phyloP scores from a whole-genome alignment of 2,113 vertebrate species.

The Oreotrochilus melanogaster region DNA sequence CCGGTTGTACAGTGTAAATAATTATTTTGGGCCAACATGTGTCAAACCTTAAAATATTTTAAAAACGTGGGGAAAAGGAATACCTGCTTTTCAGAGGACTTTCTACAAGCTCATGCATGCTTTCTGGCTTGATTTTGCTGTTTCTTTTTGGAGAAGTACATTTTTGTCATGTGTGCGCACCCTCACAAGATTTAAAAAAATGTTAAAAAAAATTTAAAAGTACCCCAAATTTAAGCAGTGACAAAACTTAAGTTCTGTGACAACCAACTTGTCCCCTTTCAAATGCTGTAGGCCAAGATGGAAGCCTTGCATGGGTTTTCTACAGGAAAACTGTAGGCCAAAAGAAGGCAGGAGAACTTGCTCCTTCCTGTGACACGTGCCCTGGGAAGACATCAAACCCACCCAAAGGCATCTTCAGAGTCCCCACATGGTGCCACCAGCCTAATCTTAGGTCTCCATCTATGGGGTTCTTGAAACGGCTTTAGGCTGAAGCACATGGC shows the following conservation, averaged over 20 bases:
- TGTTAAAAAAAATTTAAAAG: background rate
- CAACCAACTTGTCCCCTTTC: background rate
- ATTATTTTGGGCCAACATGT: conserved; percentile 50
- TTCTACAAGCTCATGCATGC: background rate
- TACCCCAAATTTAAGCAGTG: background rate
- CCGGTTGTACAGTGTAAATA: conserved; percentile 59
- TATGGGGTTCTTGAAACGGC: background rate
- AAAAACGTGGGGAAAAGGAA: conserved; percentile 17
- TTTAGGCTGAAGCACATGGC: background rate
- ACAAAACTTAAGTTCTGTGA: background rate
- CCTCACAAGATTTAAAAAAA: background rate
- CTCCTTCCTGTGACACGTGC: accelerated
- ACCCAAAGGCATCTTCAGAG: background rate
- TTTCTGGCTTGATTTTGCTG: background rate
- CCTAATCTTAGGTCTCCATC: background rate
- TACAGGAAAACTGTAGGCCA: accelerated
- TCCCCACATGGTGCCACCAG: background rate
- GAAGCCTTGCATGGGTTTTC: background rate
- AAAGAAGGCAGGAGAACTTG: accelerated
- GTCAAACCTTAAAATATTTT: conserved; percentile 45
- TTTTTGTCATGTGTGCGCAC: background rate
- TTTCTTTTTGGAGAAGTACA: background rate
- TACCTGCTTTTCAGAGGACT: conserved; percentile 19
- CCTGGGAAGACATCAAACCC: background rate
- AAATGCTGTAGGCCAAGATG: background rate